Evolutionary conservation across 2,797 vertebrate genomes (phyloP).

Genomic region (Poecilia picta): DNA sequence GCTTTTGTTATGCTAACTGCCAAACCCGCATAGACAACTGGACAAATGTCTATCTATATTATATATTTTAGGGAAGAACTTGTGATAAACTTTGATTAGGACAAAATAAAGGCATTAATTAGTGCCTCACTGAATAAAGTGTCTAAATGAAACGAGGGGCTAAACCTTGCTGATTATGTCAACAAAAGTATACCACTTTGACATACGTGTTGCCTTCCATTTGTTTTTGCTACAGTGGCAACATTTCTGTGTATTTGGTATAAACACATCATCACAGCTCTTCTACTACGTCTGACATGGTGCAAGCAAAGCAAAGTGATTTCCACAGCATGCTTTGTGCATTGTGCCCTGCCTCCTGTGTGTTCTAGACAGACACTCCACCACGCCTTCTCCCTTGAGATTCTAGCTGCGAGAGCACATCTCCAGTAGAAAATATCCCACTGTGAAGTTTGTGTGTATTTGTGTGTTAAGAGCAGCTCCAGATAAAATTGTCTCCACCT

Average conservation of each 20-base stretch:
- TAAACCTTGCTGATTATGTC: neutral
- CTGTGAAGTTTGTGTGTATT: neutral
- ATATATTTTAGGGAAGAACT: neutral
- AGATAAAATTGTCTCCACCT: constrained; percentile 7
- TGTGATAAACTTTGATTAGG: neutral
- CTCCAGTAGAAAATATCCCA: constrained; percentile 4
- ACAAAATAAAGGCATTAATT: neutral
- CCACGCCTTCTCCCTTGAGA: neutral
- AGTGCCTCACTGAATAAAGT: neutral
- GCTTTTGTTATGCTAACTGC: too few species aligned
- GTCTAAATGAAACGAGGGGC: neutral
- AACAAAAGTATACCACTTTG: neutral
- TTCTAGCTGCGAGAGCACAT: neutral
- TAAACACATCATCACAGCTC: neutral
- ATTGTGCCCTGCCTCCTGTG: neutral
- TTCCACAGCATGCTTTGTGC: neutral
- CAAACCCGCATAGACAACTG: too few species aligned
- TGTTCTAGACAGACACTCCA: neutral
- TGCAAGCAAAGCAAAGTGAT: neutral
- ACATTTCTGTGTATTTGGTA: neutral
- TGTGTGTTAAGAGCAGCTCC: constrained; percentile 1
- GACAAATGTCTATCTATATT: too few species aligned
- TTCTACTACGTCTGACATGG: neutral
- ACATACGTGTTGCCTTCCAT: neutral
- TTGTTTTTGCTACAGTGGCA: neutral